Conservation (phyloP, 1,140 invertebrate genomes). For the Bombus fervidus region DNA sequence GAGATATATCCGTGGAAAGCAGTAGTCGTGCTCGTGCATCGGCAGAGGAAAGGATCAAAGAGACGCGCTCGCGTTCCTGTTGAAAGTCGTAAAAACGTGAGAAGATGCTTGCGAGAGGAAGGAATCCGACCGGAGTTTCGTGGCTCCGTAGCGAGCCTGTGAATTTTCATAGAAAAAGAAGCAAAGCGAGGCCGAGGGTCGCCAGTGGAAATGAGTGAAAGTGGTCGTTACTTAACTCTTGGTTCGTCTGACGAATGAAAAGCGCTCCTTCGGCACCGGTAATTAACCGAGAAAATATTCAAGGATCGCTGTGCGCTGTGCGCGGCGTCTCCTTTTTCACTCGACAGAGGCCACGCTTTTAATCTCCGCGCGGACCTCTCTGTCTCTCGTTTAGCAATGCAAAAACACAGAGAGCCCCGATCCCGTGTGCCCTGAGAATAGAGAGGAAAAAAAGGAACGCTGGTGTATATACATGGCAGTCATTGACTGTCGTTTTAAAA, state of each 20-base stretch:
- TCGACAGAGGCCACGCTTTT: background rate
- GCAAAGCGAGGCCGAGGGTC: background rate
- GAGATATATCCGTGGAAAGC: slow-evolving; percentile 27
- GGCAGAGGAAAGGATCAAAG: slow-evolving; percentile 19
- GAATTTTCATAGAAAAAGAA: slow-evolving; percentile 44
- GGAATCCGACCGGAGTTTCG: slow-evolving; percentile 1
- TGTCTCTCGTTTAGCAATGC: slow-evolving; percentile 21
- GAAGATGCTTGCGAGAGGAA: slow-evolving; percentile 16
- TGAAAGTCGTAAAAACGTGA: slow-evolving; percentile 54
- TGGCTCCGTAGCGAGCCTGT: slow-evolving; percentile 24
- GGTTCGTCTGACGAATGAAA: slow-evolving; percentile 47
- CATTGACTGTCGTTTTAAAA: slow-evolving; percentile 38
- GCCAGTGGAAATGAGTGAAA: slow-evolving; percentile 62
- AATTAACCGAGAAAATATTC: slow-evolving; percentile 61
- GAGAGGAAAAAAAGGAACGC: background rate
- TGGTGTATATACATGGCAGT: background rate
- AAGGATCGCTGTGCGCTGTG: background rate
- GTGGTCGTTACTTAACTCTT: slow-evolving; percentile 60
- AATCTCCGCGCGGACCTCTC: background rate
- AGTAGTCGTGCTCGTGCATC: slow-evolving; percentile 14
- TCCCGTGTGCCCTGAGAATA: background rate
- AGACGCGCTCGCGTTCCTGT: slow-evolving; percentile 29
- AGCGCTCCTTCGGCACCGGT: slow-evolving; percentile 39
- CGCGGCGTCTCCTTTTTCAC: background rate
- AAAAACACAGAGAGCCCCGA: slow-evolving; percentile 12